phyloP scores from a whole-genome alignment of 1,140 invertebrate species.

The Orchestia grillus region DNA sequence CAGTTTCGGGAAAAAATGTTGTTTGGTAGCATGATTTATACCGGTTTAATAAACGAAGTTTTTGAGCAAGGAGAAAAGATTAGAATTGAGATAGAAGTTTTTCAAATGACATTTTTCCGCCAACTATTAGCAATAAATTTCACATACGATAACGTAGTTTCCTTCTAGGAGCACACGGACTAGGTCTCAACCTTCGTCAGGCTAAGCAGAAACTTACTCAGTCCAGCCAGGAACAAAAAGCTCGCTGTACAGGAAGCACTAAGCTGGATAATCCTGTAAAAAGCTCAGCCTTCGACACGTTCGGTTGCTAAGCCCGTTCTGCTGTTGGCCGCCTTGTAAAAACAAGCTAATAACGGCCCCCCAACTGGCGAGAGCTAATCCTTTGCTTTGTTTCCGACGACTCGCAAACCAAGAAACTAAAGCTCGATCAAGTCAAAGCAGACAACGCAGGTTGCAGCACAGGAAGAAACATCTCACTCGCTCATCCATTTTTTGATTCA shows the following conservation, averaged over 20 bases:
- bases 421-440: not conserved
- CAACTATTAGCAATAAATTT: not conserved
- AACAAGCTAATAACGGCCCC: not conserved
- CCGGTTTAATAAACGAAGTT: not conserved
- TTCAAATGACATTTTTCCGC: not conserved
- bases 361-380: not conserved
- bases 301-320: not conserved
- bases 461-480: too few species aligned
- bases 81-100: not conserved
- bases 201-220: not conserved
- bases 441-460: not conserved
- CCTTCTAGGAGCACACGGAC: not conserved
- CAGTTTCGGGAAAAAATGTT: not conserved
- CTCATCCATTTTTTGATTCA: not conserved
- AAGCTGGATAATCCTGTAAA: not conserved
- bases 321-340: not conserved
- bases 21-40: not conserved
- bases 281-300: not conserved
- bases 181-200: not conserved
- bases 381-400: not conserved
- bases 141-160: not conserved
- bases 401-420: not conserved
- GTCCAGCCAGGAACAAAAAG: not conserved
- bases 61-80: not conserved
- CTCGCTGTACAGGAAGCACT: not conserved